These are phyloP conservation scores for Melanargia galathea DNA, from an alignment of 2,888 invertebrate genomes.

Conservation along the genomic window DNA sequence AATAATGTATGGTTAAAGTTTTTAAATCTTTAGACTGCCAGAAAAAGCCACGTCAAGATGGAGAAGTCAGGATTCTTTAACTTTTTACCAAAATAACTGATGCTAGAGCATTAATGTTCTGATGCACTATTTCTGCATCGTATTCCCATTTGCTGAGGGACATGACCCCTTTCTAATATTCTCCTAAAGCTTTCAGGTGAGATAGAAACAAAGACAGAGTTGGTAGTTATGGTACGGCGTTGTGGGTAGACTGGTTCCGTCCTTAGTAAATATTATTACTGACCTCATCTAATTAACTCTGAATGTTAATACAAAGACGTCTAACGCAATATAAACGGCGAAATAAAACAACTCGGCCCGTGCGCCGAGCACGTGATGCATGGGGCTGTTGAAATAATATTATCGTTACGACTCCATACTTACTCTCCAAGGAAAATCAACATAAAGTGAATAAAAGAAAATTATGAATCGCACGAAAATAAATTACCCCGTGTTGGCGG, in stretches of 20 bases:
- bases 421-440: conserved; percentile 79
- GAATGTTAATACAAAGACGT: conserved; percentile 43
- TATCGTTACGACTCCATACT: conserved; percentile 79
- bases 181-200: too few relatives aligned
- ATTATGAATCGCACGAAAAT: conserved; percentile 82
- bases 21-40: too few relatives aligned
- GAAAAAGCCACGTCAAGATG: too few relatives aligned
- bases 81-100: too few relatives aligned
- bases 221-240: background rate
- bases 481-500: conserved; percentile 82
- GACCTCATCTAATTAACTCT: conserved; percentile 24
- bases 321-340: conserved; percentile 66
- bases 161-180: too few relatives aligned
- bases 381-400: conserved; percentile 81
- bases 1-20: too few relatives aligned
- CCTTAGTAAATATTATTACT: conserved; percentile 4
- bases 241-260: background rate
- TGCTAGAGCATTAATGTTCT: too few relatives aligned
- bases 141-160: too few relatives aligned
- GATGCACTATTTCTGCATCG: too few relatives aligned
- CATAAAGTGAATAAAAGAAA: conserved; percentile 83
- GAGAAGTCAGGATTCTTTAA: too few relatives aligned
- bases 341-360: conserved; percentile 62
- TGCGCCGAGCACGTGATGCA: conserved; percentile 65
- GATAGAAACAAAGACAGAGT: too few relatives aligned